These are phyloP conservation scores for Acleris sparsana DNA, from an alignment of 2,888 invertebrate genomes.

Conservation along the genomic window DNA sequence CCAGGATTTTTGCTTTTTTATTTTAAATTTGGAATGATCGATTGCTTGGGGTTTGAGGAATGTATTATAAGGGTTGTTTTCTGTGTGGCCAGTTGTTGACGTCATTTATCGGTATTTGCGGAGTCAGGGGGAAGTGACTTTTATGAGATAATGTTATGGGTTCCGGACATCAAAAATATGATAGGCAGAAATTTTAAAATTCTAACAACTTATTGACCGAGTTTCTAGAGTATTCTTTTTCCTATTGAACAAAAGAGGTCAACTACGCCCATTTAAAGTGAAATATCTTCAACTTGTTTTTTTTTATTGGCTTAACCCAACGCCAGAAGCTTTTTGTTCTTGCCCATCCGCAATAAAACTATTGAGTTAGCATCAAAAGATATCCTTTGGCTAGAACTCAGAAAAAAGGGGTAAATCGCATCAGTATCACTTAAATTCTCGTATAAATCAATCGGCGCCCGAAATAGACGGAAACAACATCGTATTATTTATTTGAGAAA, in stretches of 20 bases:
- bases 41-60: slow-evolving; percentile 37
- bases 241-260: too few relatives aligned
- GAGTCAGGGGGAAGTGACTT: slow-evolving; percentile 31
- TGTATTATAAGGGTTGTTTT: slow-evolving; percentile 38
- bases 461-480: slow-evolving; percentile 36
- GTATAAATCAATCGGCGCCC: slow-evolving; percentile 37
- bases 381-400: background rate
- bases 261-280: too few relatives aligned
- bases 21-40: slow-evolving; percentile 53
- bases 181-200: too few relatives aligned
- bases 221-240: too few relatives aligned
- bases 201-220: too few relatives aligned
- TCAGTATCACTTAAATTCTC: slow-evolving; percentile 33
- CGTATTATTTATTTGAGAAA: slow-evolving; percentile 25
- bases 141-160: background rate
- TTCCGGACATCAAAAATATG: too few relatives aligned
- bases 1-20: slow-evolving; percentile 43
- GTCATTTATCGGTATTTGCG: slow-evolving; percentile 35
- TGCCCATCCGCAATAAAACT: slow-evolving; percentile 9
- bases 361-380: slow-evolving; percentile 2
- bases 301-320: background rate
- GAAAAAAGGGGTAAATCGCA: slow-evolving; percentile 20
- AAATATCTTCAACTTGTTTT: background rate
- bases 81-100: slow-evolving; percentile 43
- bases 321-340: background rate